Base-by-base conservation (phyloP, 1,140 invertebrate genomes). In the Vanessa atalanta region DNA sequence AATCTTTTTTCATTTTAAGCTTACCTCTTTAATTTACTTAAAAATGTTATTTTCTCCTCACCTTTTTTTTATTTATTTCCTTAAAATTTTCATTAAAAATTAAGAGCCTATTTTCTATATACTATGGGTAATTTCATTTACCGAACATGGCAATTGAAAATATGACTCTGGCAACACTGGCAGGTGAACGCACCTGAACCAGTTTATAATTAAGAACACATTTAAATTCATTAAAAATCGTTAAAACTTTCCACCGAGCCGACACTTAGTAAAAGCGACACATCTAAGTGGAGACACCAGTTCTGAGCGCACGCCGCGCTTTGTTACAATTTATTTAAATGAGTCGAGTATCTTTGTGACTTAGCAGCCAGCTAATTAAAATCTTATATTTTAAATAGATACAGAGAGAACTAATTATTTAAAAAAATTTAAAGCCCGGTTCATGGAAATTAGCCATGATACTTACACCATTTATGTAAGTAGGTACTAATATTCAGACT, bases 141-240 rank as follows among this genome's bases (percentile, higher is more conserved):
- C 37, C 37, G 37, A 9, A 43, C 7, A 43, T 43, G 37, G 37
- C 37, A 43, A 43, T 43, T 43, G 9, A 43, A 43, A 43, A 43
- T 43, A 7, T 43, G 9, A 11, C 7, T 43, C 37, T 43, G 37
- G 37, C 37, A 43, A 43, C 37, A 43, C 37, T 43, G 37, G 37
- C 37, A 43, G 83, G 83, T 87, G 84, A 87, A 86, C 78, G 84
- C 79, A 85, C 81, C 78, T 87, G 82, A 87, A 91, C 88, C 89
- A 85, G 88, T 89, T 89, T 80, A 80, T 86, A 88, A 91, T 91
- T 91, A 89, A 89, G 89, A 87, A 84, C 80, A 82, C 83, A 88
- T 88, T 91, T 86, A 89, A 88, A 91, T 90, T 89, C 83, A 91
- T 91, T 89, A 86, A 88, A 90, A 85, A 87, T 83, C 82, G 81